Evolutionary conservation across 2,888 invertebrate genomes (phyloP).

Genomic region (Diarsia brunnea): DNA sequence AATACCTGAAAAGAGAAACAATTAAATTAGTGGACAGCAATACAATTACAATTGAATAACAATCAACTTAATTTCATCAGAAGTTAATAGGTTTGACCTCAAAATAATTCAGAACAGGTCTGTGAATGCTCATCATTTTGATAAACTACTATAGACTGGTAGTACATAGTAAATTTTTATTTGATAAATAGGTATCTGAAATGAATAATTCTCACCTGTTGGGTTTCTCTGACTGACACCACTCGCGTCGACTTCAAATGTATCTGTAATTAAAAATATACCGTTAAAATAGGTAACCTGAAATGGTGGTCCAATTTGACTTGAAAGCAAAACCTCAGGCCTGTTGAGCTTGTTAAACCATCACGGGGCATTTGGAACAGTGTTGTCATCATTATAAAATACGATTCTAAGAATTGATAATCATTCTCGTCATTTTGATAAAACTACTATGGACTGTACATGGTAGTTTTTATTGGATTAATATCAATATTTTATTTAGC

Average conservation of each 20-base stretch:
- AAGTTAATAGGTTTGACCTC: constrained; percentile 76
- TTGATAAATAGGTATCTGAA: background rate
- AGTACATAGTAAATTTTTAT: background rate
- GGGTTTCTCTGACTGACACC: no score
- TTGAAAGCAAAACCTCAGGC: constrained; percentile 71
- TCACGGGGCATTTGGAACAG: constrained; percentile 71
- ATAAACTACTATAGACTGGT: background rate
- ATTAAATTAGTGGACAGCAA: constrained; percentile 13
- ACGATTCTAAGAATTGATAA: background rate
- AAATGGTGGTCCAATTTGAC: background rate
- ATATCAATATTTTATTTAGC: background rate
- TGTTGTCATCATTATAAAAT: constrained; percentile 71
- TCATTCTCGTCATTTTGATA: constrained; percentile 77
- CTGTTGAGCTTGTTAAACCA: constrained; percentile 83
- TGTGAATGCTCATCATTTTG: constrained; percentile 85
- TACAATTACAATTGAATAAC: background rate
- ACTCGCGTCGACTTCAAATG: background rate
- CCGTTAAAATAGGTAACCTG: background rate
- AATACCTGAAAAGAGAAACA: constrained; percentile 46
- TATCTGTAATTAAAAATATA: constrained; percentile 25
- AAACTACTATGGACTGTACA: background rate
- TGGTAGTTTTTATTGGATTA: background rate
- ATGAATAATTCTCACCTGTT: constrained; percentile 31
- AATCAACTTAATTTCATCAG: constrained; percentile 64
- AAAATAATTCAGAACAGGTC: constrained; percentile 89